Evolutionary conservation across 2,113 vertebrate species (phyloP), one percentile per base, ranked within the genome.

Genomic region (Argyrosomus japonicus): DNA sequence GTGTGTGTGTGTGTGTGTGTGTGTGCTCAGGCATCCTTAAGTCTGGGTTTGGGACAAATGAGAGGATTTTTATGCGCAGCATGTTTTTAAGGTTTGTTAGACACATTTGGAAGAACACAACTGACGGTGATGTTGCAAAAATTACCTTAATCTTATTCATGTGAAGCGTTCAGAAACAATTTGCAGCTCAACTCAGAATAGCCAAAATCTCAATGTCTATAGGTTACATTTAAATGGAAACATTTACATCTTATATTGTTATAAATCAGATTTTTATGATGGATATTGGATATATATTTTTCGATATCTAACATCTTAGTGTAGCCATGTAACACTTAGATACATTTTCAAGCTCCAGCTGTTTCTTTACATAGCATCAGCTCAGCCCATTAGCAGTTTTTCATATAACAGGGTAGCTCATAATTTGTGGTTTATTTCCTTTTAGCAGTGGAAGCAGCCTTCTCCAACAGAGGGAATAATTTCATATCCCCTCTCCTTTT

Each of bases 401-500:
- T 67, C 53, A 62, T 81, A 62, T 40, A 23, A 75, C 60, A 79
- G 60, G n/a, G 27, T 48, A 25, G 68, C 45, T 64, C 58, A 60
- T 86, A 87, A 90, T 90, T 83, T 88, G 79, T 74, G 56, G 70
- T 82, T 84, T 79, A 78, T 84, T 87, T 86, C 85, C 83, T 88
- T 83, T 83, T 68, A 68, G 58, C 71, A 51, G 67, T 71, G 64
- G 62, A 81, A 82, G 63, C 78, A 68, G 32, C 67, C 43, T 72
- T 75, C 56, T 87, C 47, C 70, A 85, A 32, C 79, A 75, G 79
- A 87, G 80, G 69, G 80, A 88, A 87, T 82, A n/a, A 88, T 87
- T 89, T 87, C 56, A 75, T 51, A 15, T 36, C 61, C 63, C 60
- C 12, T 54, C 4, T 68, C 71, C 61, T 65, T 89, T 75, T 80